Percentiles rank a stretch among this genome's conserved stretches.
These are phyloP conservation scores for Parauchenoglanis punctatus DNA, from an alignment of 2,797 vertebrate species.

Conservation along the genomic window DNA sequence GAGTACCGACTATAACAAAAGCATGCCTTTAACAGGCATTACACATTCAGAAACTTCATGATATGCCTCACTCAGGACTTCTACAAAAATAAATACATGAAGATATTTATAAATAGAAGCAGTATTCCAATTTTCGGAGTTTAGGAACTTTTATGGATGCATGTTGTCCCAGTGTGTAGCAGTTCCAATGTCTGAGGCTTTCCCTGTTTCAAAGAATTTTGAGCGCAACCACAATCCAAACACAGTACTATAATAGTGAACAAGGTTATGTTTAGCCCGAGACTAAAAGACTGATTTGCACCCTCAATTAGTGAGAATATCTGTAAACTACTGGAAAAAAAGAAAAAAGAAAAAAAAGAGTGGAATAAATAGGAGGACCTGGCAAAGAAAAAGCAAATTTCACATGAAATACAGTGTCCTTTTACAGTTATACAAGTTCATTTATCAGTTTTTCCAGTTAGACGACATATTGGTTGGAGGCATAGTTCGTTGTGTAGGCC, in stretches of 20 bases:
- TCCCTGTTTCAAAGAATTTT: background rate
- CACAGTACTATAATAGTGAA: conserved; percentile 7
- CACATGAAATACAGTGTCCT: conserved; percentile 54
- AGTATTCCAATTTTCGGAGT: conserved; percentile 28
- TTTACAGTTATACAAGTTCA: conserved; percentile 44
- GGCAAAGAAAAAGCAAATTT: conserved; percentile 25
- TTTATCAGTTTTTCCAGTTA: conserved; percentile 66
- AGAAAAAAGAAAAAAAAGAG: background rate
- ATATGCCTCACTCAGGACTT: conserved; percentile 39
- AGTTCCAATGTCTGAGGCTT: conserved; percentile 10
- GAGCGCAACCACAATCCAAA: conserved; percentile 14
- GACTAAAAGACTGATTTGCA: conserved; percentile 2
- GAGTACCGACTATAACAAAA: background rate
- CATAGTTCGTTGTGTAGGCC: conserved; percentile 77
- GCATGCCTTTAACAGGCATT: conserved; percentile 25
- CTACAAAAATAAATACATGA: conserved; percentile 57
- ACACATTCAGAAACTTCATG: conserved; percentile 36
- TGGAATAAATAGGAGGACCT: conserved; percentile 40
- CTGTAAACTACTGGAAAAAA: background rate
- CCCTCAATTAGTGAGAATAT: background rate
- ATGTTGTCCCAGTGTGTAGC: conserved; percentile 44
- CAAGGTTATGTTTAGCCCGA: conserved; percentile 20
- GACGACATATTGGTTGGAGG: conserved; percentile 86
- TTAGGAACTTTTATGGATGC: conserved; percentile 11
- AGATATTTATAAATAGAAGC: conserved; percentile 52